Evolutionary conservation across 2,113 vertebrate genomes (phyloP).

Genomic region (Podarcis cretensis): DNA sequence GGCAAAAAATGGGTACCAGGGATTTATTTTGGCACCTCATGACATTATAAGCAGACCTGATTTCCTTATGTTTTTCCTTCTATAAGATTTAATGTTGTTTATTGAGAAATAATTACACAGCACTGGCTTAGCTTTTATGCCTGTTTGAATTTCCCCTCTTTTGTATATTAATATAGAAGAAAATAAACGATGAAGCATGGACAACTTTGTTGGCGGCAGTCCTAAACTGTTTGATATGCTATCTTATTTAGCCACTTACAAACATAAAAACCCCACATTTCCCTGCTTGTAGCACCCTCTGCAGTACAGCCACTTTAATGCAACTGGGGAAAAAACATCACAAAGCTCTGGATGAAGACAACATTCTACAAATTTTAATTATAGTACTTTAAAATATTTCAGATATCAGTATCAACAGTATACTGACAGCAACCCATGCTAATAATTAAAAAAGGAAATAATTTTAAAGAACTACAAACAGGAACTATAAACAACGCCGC

Average conservation of each 20-base stretch:
- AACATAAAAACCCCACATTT: slow-evolving; percentile 50
- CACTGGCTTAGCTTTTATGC: not conserved
- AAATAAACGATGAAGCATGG: slow-evolving; percentile 17
- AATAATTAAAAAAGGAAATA: not conserved
- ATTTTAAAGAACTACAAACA: slow-evolving; percentile 3
- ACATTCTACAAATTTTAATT: not conserved
- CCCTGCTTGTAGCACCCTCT: slow-evolving; percentile 83
- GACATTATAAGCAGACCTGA: not conserved
- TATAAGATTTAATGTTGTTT: not conserved
- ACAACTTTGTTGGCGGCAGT: not conserved
- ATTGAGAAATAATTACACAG: not conserved
- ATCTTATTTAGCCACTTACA: slow-evolving; percentile 35
- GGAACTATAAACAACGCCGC: not conserved
- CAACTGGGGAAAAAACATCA: slow-evolving; percentile 15
- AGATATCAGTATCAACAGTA: slow-evolving; percentile 6
- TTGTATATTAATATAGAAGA: slow-evolving; percentile 44
- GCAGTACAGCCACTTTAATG: slow-evolving; percentile 73
- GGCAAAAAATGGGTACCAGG: not conserved
- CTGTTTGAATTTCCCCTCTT: slow-evolving; percentile 5
- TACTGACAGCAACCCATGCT: not conserved
- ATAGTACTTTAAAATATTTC: slow-evolving; percentile 15
- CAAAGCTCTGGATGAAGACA: not conserved
- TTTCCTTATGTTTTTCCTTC: not conserved
- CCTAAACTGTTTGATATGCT: slow-evolving; percentile 17
- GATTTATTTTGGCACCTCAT: not conserved